These are phyloP conservation scores for Andinoacara biseriatus DNA, from an alignment of 2,113 vertebrate genomes.

Conservation along the genomic window DNA sequence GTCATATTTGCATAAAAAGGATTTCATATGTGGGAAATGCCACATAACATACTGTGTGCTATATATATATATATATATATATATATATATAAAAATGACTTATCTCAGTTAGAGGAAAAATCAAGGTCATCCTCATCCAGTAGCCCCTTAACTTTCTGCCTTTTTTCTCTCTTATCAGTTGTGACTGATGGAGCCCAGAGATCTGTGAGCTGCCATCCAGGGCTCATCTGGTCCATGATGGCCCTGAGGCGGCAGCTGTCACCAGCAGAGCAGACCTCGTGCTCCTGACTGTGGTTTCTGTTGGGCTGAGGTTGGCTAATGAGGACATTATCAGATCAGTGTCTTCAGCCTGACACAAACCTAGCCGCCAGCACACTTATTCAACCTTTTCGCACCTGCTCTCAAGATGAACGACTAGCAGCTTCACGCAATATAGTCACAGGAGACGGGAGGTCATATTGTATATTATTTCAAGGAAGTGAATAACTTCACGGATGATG, in stretches of 20 bases:
- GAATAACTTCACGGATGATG: conserved; percentile 36
- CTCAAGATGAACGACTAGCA: conserved; percentile 59
- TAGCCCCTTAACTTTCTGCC: not conserved
- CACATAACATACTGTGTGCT: not conserved
- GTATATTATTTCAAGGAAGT: conserved; percentile 36
- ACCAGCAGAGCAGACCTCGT: conserved; percentile 54
- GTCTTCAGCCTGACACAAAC: conserved; percentile 61
- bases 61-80: not conserved
- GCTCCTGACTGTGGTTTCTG: conserved; percentile 48
- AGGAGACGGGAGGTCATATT: conserved; percentile 33
- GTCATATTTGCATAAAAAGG: not conserved
- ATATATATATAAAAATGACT: not conserved
- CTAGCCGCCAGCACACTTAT: conserved; percentile 43
- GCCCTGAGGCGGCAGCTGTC: conserved; percentile 56
- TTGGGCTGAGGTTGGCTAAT: conserved; percentile 58
- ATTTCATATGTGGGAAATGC: not conserved
- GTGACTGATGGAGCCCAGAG: conserved; percentile 48
- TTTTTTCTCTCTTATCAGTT: conserved; percentile 12
- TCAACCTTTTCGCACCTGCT: conserved; percentile 62
- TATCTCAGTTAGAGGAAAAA: conserved; percentile 10
- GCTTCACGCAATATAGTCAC: conserved; percentile 45
- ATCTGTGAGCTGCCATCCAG: conserved; percentile 49
- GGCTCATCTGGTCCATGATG: conserved; percentile 61
- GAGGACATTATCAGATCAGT: conserved; percentile 73
- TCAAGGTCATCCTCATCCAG: conserved; percentile 30